Evolutionary conservation across 2,888 invertebrate genomes (phyloP).

Genomic region (Xanthia togata): DNA sequence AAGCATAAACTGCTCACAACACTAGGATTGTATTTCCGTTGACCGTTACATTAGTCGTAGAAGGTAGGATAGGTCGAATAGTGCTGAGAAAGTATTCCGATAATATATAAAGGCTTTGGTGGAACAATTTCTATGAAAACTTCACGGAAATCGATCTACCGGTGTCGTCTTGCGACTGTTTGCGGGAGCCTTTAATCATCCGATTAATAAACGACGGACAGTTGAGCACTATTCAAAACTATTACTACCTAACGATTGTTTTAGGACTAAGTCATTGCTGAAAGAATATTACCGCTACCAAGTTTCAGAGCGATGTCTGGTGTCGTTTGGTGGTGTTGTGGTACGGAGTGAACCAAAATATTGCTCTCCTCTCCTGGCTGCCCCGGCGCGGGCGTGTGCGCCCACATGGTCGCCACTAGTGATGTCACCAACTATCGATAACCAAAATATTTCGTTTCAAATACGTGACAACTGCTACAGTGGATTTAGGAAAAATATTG

Average conservation of each 20-base stretch:
- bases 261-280: not conserved
- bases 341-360: conserved; percentile 88
- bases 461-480: not conserved
- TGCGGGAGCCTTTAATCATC: not conserved
- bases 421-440: conserved; percentile 65
- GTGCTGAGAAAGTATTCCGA: conserved; percentile 30
- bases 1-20: not conserved
- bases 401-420: conserved; percentile 86
- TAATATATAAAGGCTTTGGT: not conserved
- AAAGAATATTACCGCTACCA: conserved; percentile 57
- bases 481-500: not conserved
- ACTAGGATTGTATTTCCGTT: conserved; percentile 44
- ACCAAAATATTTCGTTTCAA: not conserved
- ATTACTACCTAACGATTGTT: not conserved
- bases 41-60: conserved; percentile 18
- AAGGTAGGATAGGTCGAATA: not conserved
- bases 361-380: conserved; percentile 86
- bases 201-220: not conserved
- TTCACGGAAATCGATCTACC: too few relatives aligned
- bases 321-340: conserved; percentile 63
- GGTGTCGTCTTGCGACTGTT: too few relatives aligned
- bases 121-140: too few relatives aligned
- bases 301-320: conserved; percentile 54
- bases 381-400: conserved; percentile 85
- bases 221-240: not conserved